Evolutionary conservation across 2,888 invertebrate genomes (phyloP), one percentile per base, ranked within the genome.

Genomic region (Pterostichus niger): DNA sequence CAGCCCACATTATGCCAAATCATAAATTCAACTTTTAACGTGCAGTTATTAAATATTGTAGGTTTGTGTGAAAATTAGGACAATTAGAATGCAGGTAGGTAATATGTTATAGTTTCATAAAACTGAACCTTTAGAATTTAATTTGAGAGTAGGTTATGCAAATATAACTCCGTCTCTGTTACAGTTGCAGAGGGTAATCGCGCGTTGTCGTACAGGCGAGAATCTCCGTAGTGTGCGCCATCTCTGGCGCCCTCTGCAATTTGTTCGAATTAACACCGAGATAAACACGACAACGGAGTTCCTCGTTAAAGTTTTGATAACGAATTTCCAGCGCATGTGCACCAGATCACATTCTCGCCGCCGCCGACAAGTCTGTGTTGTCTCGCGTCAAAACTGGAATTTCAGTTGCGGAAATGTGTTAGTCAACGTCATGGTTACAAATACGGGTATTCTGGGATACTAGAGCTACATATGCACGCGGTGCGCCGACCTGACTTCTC

Each of bases 181-280:
- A 71, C 68, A 71, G 15, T 17, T 40, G 13, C 64, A 64, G 13
- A 40, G 40, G 56, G 13, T 11, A 35, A 35, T 17, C 64, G 33
- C 10, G 75, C 52, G 24, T 24, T 24, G 24, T 24, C 24, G 24
- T 24, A 24, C 24, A 24, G 24, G 24, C 24, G 68, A 44, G 68
- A 71, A 44, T 64, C 64, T 71, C 68, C 56, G 49, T 49, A 9
- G 40, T 40, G 40, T 40, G 40, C 40, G 59, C 59, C 59, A 59
- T 59, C 31, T 17, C 35, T 33, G 52, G 75, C 52, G 49, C 78
- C 78, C 59, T 59, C 6, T 49, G 64, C 79, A 79, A 79, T 79
- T 79, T 79, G 79, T 79, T 64, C 79, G 64, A 64, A 79, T 79
- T 79, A 79, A 79, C 64, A 79, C 79, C 64, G 79, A 79, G 68